Percentiles rank a stretch among this genome's conserved stretches.
These are phyloP conservation scores for Lepidothrix coronata DNA, from an alignment of 2,113 vertebrate genomes.

Conservation along the genomic window DNA sequence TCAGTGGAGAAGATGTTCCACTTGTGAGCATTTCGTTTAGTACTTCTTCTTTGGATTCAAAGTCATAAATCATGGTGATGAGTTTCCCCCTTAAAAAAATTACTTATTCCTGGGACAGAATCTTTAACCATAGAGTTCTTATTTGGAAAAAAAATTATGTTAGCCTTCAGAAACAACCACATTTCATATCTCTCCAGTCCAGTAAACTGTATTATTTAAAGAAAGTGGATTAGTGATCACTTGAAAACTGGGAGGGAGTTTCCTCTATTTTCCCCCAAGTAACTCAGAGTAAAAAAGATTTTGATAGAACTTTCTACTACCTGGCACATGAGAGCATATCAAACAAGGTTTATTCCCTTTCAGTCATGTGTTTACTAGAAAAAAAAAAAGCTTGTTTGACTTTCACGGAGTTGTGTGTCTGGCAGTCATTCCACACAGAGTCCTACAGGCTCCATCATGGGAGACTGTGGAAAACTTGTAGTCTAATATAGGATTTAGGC, in stretches of 20 bases:
- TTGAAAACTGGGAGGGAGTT: neutral
- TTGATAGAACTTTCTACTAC: neutral
- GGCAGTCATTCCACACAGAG: neutral
- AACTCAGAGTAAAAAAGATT: neutral
- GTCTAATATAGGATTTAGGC: neutral
- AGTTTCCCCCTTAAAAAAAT: neutral
- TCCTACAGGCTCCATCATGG: neutral
- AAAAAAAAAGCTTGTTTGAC: neutral
- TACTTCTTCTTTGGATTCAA: neutral
- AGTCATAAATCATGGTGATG: neutral
- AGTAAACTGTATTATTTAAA: neutral
- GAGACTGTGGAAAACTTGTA: neutral
- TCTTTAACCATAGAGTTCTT: neutral
- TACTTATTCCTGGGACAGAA: neutral
- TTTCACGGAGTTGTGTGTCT: neutral
- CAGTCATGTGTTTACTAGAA: neutral
- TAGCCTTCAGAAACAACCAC: neutral
- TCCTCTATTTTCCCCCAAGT: neutral
- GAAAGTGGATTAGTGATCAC: neutral
- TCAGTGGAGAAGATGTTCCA: neutral
- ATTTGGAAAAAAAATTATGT: neutral
- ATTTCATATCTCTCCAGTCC: neutral
- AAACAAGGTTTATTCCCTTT: neutral
- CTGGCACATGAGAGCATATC: neutral
- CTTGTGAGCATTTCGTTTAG: neutral